phyloP scores from a whole-genome alignment of 2,797 vertebrate genomes.

The Erithacus rubecula region DNA sequence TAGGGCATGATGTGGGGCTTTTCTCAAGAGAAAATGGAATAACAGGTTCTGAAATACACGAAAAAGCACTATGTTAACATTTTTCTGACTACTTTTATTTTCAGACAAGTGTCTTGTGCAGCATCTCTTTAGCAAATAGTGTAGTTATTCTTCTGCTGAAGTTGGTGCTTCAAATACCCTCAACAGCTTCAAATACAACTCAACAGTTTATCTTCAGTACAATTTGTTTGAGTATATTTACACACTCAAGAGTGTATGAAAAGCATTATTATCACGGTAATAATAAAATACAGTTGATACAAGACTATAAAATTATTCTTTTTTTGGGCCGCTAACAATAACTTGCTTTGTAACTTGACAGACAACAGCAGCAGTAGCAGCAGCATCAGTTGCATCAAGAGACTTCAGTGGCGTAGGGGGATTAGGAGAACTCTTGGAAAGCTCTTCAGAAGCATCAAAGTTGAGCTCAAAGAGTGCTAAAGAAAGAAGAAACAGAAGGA shows the following conservation, averaged over 20 bases:
- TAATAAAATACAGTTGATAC: not conserved
- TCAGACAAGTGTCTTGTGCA: not conserved
- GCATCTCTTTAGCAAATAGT: not conserved
- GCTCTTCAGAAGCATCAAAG: conserved; percentile 89
- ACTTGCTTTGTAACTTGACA: conserved; percentile 56
- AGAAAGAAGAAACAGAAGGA: conserved; percentile 90
- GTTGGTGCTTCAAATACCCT: not conserved
- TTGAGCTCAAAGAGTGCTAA: conserved; percentile 97
- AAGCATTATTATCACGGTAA: not conserved
- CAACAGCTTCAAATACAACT: no score
- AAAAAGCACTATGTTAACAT: not conserved
- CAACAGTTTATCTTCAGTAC: not conserved
- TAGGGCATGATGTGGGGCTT: not conserved
- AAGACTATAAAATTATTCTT: not conserved
- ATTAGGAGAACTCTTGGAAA: conserved; percentile 82
- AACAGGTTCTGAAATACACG: not conserved
- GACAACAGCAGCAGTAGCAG: conserved; percentile 81
- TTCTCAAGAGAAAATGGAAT: not conserved
- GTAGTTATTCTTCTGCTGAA: not conserved
- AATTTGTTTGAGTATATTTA: not conserved
- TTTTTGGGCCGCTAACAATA: not conserved
- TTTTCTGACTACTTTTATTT: not conserved
- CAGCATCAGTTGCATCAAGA: conserved; percentile 76
- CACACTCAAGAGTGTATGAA: not conserved
- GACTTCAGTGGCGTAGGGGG: conserved; percentile 80